Conservation (phyloP, 2,113 vertebrate species). For the Athene cunicularia region DNA sequence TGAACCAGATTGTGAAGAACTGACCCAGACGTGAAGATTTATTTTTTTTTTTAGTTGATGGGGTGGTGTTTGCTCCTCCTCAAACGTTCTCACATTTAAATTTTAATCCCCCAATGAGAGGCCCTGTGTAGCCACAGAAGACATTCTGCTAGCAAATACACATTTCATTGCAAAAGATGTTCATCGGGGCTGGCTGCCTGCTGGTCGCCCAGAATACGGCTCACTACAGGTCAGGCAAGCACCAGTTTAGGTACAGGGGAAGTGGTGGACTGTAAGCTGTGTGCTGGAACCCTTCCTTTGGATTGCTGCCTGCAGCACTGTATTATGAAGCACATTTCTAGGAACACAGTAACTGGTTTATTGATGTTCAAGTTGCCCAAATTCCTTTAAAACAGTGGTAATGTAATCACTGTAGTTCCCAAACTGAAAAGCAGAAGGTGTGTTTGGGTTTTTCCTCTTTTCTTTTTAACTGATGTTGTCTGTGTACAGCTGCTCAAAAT, state of each 20-base stretch:
- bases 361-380: background rate
- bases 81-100: background rate
- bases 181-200: background rate
- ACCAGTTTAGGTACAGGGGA: background rate
- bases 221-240: background rate
- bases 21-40: background rate
- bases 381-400: background rate
- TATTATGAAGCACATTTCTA: background rate
- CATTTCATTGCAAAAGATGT: background rate
- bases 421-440: background rate
- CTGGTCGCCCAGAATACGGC: background rate
- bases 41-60: background rate
- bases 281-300: rapidly evolving
- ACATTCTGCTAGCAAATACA: background rate
- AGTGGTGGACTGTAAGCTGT: background rate
- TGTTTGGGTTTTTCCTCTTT: background rate
- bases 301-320: background rate
- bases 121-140: background rate
- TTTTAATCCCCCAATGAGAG: background rate
- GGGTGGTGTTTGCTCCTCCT: background rate
- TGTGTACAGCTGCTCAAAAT: background rate
- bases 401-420: background rate
- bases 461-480: background rate
- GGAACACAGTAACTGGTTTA: background rate
- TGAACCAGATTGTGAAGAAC: background rate